phyloP scores from a whole-genome alignment of 1,140 invertebrate genomes.

The Scaptodrosophila lebanonensis region DNA sequence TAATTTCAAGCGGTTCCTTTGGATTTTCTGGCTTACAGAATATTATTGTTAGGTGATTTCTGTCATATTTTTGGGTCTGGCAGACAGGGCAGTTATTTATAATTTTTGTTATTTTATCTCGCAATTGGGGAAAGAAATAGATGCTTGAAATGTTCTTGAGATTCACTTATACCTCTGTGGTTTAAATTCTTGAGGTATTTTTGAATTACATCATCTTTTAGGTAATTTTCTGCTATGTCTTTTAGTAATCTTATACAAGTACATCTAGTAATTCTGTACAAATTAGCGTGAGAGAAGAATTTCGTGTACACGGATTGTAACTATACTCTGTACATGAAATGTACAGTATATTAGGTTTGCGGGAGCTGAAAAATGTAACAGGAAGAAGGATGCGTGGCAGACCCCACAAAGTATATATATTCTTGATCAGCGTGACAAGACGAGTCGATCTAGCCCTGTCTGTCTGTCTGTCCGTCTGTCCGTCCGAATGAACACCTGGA shows the following conservation, averaged over 20 bases:
- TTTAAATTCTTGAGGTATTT: slow-evolving; percentile 44
- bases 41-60: slow-evolving; percentile 41
- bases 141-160: slow-evolving; percentile 14
- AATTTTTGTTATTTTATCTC: slow-evolving; percentile 7
- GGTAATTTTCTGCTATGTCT: slow-evolving; percentile 11
- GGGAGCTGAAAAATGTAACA: too few relatives aligned
- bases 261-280: too few relatives aligned
- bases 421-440: too few relatives aligned
- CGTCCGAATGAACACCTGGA: too few relatives aligned
- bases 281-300: not conserved
- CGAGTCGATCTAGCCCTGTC: too few relatives aligned
- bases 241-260: slow-evolving; percentile 1
- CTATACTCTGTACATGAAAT: too few relatives aligned
- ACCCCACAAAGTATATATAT: too few relatives aligned
- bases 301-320: slow-evolving; percentile 4
- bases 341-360: too few relatives aligned
- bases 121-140: slow-evolving; percentile 29
- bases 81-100: slow-evolving; percentile 21
- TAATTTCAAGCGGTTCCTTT: slow-evolving; percentile 49
- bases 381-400: too few relatives aligned
- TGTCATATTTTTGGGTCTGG: slow-evolving; percentile 35
- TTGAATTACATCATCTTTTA: slow-evolving; percentile 20
- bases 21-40: slow-evolving; percentile 40
- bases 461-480: too few relatives aligned
- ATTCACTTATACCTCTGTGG: slow-evolving; percentile 46